Evolutionary conservation across 2,888 invertebrate species (phyloP), one percentile per base, ranked within the genome.

Genomic region (Lepidochrysops patricia): DNA sequence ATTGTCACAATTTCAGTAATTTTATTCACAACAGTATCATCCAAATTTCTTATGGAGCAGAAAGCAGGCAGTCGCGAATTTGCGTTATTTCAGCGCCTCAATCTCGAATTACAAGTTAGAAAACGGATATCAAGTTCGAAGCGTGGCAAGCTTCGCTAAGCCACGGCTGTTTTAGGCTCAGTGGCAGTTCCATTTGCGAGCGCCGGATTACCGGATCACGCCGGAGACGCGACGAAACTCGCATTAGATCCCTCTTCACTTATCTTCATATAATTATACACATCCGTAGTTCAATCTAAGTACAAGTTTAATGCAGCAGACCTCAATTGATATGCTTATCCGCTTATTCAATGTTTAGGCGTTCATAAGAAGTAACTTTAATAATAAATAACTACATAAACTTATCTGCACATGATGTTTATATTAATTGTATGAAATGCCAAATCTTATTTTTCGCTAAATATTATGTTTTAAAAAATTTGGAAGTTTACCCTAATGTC

Each of bases 51-150:
- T 43, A 57, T 57, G 12, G 26, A 37, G 35, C 43, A 58, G 34
- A 58, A 58, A 58, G 12, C 34, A 61, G 32, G 60, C 60, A 64
- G 62, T 82, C 74, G 84, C 72, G 84, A 86, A 86, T 84, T 84
- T 82, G 82, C 81, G 75, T 85, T 80, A 85, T 81, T 84, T 83
- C 80, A 77, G 82, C 82, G 82, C 79, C 76, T 80, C 79, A 83
- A 76, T 79, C 79, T 76, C 75, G 75, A 83, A 84, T 84, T 81
- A 80, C 83, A 82, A 86, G 81, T 87, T 81, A 75, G 82, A 76
- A 80, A 81, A 76, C 75, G 81, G 74, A 79, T 80, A 82, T 82
- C 80, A 78, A 82, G 80, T 79, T 75, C 68, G 80, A 76, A 75
- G 76, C 54, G 54, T 54, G 54, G 54, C 54, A 54, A 54, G 54